These are phyloP conservation scores for Hypolimnas misippus DNA, from an alignment of 2,888 invertebrate species.

Conservation along the genomic window DNA sequence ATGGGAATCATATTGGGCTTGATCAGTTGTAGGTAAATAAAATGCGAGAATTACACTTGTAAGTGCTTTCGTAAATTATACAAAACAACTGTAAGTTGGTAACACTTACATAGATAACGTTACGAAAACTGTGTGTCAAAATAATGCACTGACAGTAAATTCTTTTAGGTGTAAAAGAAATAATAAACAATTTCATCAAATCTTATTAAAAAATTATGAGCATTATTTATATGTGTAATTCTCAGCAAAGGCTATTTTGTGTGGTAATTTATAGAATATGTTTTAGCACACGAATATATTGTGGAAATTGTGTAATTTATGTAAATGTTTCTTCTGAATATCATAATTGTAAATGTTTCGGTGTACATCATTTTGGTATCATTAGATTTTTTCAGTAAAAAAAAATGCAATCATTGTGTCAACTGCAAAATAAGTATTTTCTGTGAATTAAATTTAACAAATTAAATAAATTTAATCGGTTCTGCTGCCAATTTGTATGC, in stretches of 20 bases:
- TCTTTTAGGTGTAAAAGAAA: too few species aligned
- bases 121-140: too few species aligned
- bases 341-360: constrained; percentile 9
- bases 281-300: constrained; percentile 9
- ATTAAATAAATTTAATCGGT: too few species aligned
- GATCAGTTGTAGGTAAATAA: constrained; percentile 1
- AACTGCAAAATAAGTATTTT: not conserved
- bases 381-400: not conserved
- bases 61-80: too few species aligned
- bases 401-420: not conserved
- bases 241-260: constrained; percentile 4
- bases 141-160: too few species aligned
- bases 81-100: too few species aligned
- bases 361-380: not conserved
- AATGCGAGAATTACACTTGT: too few species aligned
- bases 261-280: constrained; percentile 1
- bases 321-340: constrained; percentile 6
- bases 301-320: constrained; percentile 4
- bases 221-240: too few species aligned
- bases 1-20: constrained; percentile 17
- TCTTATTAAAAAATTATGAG: too few species aligned
- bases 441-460: too few species aligned
- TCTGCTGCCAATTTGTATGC: not conserved
- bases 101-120: too few species aligned
- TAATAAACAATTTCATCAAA: too few species aligned